These are phyloP conservation scores for Phaetusa simplex DNA, from an alignment of 2,113 vertebrate species.

Conservation along the genomic window DNA sequence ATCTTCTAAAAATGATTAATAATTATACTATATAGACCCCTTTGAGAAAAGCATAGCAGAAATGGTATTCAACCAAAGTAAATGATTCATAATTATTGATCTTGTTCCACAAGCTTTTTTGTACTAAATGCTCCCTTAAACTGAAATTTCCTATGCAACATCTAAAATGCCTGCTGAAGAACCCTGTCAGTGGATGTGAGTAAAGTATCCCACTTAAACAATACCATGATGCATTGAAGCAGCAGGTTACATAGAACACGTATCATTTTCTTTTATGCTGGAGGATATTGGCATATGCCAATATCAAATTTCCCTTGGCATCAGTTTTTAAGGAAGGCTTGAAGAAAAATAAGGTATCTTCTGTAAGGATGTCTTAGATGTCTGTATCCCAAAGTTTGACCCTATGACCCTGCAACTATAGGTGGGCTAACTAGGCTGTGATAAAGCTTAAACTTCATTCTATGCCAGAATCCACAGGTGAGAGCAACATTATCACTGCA, in stretches of 20 bases:
- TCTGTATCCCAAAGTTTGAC: not conserved
- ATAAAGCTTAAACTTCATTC: not conserved
- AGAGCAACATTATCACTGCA: not conserved
- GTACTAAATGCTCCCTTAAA: not conserved
- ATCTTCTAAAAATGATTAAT: not conserved
- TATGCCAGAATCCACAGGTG: not conserved
- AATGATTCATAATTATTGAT: not conserved
- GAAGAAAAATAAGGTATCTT: not conserved
- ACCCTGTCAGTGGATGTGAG: not conserved
- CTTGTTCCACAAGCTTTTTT: not conserved
- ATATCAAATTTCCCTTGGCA: not conserved
- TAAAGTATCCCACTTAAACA: not conserved
- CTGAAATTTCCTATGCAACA: not conserved
- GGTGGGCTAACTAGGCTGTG: not conserved
- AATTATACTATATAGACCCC: not conserved
- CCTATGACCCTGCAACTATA: not conserved
- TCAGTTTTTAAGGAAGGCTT: not conserved
- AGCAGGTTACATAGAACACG: not conserved
- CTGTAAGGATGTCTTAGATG: not conserved
- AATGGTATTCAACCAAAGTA: not conserved
- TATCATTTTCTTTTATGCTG: not conserved
- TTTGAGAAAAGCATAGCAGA: not conserved
- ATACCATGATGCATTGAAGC: not conserved
- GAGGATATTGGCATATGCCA: not conserved
- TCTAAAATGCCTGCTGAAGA: not conserved